Conservation (phyloP, 2,888 invertebrate genomes). For the Lamellibrachia satsuma region DNA sequence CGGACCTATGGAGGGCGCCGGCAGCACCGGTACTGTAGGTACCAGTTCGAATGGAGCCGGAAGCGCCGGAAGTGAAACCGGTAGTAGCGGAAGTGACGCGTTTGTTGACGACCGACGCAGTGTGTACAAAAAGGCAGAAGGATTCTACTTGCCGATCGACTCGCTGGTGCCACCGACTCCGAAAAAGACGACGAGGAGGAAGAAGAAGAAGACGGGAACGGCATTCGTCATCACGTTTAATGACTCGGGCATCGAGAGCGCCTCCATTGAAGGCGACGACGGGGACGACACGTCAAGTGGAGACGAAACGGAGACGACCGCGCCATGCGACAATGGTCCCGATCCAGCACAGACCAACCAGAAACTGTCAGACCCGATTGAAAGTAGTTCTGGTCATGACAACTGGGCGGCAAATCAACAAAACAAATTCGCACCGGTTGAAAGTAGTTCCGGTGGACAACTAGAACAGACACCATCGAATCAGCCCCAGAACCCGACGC, state of each 20-base stretch:
- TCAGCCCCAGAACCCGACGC: too few relatives aligned
- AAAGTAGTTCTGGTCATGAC: background rate
- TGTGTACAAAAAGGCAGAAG: background rate
- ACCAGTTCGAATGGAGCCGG: background rate
- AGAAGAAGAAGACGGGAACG: background rate
- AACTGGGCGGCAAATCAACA: background rate
- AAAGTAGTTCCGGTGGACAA: background rate
- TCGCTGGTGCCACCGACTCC: background rate
- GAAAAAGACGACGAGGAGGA: background rate
- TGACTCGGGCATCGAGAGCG: background rate
- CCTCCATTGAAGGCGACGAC: background rate
- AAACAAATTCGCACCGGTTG: background rate
- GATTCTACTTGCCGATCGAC: conserved; percentile 12
- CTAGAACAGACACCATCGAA: background rate
- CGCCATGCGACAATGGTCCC: background rate
- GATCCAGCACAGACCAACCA: background rate
- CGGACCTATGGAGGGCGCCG: background rate
- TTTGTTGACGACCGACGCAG: background rate
- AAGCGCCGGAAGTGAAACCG: background rate
- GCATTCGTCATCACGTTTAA: background rate
- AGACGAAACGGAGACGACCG: background rate
- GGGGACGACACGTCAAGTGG: background rate
- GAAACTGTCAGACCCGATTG: background rate
- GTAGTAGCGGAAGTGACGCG: background rate
- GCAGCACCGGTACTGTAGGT: background rate